phyloP scores from a whole-genome alignment of 2,113 vertebrate genomes.

The Pitta sordida region DNA sequence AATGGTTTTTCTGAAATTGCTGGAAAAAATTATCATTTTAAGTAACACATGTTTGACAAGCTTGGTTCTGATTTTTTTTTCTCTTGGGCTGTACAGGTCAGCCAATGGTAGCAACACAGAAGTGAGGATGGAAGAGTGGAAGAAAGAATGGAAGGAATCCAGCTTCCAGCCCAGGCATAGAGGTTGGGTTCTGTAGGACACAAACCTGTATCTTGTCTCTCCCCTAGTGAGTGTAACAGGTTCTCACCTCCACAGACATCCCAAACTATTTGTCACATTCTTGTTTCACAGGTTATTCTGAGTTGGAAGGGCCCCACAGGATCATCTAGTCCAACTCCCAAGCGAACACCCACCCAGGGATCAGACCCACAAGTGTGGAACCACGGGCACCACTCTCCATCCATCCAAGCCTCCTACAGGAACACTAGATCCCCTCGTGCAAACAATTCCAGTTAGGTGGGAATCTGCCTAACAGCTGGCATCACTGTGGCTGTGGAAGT shows the following conservation, averaged over 20 bases:
- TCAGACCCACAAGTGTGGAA: too few species aligned
- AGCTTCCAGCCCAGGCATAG: background rate
- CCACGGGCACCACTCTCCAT: too few species aligned
- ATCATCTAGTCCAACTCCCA: too few species aligned
- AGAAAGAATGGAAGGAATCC: background rate
- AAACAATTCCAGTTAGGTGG: background rate
- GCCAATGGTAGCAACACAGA: background rate
- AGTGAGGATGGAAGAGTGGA: background rate
- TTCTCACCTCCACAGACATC: background rate
- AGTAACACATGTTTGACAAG: background rate
- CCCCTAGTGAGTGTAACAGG: background rate
- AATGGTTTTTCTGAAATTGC: background rate
- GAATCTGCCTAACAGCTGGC: background rate
- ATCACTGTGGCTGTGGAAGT: background rate
- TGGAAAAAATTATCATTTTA: background rate
- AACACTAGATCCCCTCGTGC: background rate
- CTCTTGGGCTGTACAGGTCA: background rate
- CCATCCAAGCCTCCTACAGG: too few species aligned
- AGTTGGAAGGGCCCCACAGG: too few species aligned
- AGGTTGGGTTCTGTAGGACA: background rate
- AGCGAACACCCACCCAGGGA: too few species aligned
- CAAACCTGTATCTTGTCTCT: accelerated
- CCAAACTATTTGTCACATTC: background rate
- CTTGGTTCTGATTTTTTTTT: background rate
- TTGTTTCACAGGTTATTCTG: too few species aligned